Evolutionary conservation across 2,113 vertebrate genomes (phyloP), one percentile per base, ranked within the genome.

Genomic region (Rhadina sibilatrix): DNA sequence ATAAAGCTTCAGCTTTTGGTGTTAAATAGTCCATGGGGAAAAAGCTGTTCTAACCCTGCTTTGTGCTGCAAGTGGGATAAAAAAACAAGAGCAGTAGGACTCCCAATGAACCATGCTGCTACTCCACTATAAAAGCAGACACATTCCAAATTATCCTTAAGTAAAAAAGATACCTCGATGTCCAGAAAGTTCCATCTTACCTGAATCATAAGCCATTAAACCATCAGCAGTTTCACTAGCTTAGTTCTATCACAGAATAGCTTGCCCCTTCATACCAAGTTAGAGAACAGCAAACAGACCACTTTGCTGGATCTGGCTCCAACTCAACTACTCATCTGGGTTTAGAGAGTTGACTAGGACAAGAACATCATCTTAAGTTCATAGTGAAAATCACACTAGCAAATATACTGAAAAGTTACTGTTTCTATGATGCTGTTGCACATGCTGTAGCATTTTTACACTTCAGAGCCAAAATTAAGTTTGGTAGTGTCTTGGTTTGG

Each of bases 21-120:
- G 16, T 47, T 56, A 17, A 88, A 70, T 0, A 78, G 31, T 46
- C 22, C 17, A 19, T 0, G 2, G 21, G 27, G 11, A 4, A 64
- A 72, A 92, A 76, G 35, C 14, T 74, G 15, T 31, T 81, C 30
- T 46, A 75, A 44, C 59, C 54, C 53, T 74, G 52, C 31, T n/a
- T 86, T 37, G 20, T 18, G 38, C 28, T 63, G 10, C n/a, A 56
- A 81, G 46, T 20, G 8, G 14, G 25, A 81, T 35, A 52, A 40
- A 49, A 61, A 77, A 77, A 1, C 5, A 35, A 50, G 44, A 81
- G 50, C 21, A 76, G 24, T 25, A 57, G 27, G 33, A 56, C 21
- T 42, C 28, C 11, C 63, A 57, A 8, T 8, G 31, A 84, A 65
- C 49, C 15, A 53, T 30, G n/a, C 20, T 77, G 50, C 31, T 9